Percentiles rank a stretch among this genome's conserved stretches.
Evolutionary conservation across 1,140 invertebrate genomes (phyloP).

Genomic region (Whitmania pigra): DNA sequence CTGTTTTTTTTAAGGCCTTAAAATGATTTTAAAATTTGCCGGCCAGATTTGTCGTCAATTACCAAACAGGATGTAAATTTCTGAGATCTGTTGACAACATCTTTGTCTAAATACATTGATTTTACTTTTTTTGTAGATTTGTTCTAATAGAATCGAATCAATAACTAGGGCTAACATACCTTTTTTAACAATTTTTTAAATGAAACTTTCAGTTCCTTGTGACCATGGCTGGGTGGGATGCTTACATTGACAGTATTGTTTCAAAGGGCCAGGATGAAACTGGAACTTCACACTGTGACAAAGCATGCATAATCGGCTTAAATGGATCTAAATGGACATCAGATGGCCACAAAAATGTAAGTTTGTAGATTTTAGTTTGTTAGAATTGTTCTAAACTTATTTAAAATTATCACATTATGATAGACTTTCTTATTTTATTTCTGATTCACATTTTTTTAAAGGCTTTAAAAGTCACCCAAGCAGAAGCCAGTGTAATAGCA

Average conservation of each 20-base stretch:
- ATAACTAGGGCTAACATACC: neutral
- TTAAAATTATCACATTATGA: neutral
- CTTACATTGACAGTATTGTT: conserved; percentile 19
- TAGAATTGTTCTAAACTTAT: neutral
- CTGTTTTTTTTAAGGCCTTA: neutral
- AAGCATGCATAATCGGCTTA: conserved; percentile 19
- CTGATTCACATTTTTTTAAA: neutral
- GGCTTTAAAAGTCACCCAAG: conserved; percentile 16
- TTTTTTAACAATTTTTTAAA: neutral
- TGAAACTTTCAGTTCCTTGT: conserved; percentile 3
- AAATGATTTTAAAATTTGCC: neutral
- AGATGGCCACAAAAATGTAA: conserved; percentile 13
- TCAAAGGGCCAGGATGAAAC: conserved; percentile 5
- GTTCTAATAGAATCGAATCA: neutral
- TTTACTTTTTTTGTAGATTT: neutral
- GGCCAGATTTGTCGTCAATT: neutral
- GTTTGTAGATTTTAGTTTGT: neutral
- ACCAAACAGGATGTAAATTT: conserved; percentile 5
- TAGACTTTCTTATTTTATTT: neutral
- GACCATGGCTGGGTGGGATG: conserved; percentile 19
- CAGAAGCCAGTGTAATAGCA: conserved; percentile 16
- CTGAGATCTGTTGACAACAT: neutral
- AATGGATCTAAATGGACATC: conserved; percentile 19
- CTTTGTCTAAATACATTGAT: neutral
- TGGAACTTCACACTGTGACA: conserved; percentile 16